These are phyloP conservation scores for Scelioninae gen. 2 DNA, from an alignment of 2,888 invertebrate species.

Conservation along the genomic window DNA sequence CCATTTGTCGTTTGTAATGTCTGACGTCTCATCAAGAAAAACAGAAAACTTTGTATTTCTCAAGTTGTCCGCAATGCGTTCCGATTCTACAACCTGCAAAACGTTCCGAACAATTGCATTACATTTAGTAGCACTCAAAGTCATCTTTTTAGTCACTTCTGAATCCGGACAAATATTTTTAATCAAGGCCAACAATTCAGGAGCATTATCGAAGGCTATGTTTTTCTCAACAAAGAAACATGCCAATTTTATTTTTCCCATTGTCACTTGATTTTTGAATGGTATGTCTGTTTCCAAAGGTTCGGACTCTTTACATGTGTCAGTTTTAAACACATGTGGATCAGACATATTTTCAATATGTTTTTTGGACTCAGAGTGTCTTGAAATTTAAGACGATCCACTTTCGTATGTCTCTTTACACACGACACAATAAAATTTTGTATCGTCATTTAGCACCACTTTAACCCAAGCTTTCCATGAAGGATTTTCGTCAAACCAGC, in stretches of 20 bases:
- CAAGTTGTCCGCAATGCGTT: constrained; percentile 11
- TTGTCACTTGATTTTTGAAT: background rate
- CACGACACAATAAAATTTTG: constrained; percentile 9
- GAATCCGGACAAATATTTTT: constrained; percentile 41
- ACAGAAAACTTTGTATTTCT: constrained; percentile 14
- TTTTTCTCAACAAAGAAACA: constrained; percentile 51
- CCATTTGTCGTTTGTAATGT: constrained; percentile 21
- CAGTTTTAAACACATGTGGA: too few species aligned
- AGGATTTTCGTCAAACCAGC: constrained; percentile 30
- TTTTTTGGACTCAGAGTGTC: background rate
- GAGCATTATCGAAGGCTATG: constrained; percentile 28
- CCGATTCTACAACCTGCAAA: background rate
- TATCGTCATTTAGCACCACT: constrained; percentile 1
- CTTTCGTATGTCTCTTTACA: background rate
- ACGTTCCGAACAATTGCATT: constrained; percentile 16
- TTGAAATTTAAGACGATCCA: constrained; percentile 3
- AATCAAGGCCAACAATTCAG: constrained; percentile 31
- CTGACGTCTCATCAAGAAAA: constrained; percentile 14
- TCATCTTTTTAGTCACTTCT: constrained; percentile 41
- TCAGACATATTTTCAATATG: too few species aligned
- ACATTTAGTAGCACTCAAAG: constrained; percentile 37
- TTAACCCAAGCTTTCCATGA: constrained; percentile 17
- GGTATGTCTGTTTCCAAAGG: too few species aligned
- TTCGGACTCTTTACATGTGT: too few species aligned
- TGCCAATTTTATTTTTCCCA: constrained; percentile 38